Evolutionary conservation across 30 jellyfish, hydroid and myxozoan species (phyloP), one percentile per base, ranked within the genome.

Genomic region (Clytia hemisphaerica): DNA sequence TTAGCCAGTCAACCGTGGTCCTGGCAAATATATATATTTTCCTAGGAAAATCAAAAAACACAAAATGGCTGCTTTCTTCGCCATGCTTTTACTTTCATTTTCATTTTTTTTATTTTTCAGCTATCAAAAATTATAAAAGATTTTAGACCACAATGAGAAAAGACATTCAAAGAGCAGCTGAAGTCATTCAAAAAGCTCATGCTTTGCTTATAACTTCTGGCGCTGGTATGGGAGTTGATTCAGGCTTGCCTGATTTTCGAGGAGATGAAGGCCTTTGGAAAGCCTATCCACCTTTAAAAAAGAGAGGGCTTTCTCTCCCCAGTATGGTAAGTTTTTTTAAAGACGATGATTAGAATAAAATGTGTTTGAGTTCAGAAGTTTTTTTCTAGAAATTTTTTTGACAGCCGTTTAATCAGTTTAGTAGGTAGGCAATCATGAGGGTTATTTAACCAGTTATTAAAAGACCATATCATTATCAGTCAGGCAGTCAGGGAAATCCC

Each of bases 21-120:
- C n/a, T n/a, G n/a, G n/a, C n/a, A n/a, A n/a, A n/a, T n/a, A n/a
- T n/a, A n/a, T n/a, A n/a, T n/a, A n/a, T n/a, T n/a, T n/a, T n/a
- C n/a, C n/a, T n/a, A n/a, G n/a, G n/a, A n/a, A n/a, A n/a, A n/a
- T n/a, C n/a, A n/a, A n/a, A n/a, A n/a, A n/a, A n/a, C n/a, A n/a
- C n/a, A n/a, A n/a, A n/a, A n/a, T n/a, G n/a, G n/a, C 93, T 72
- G 55, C 73, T 91, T 66, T 91, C 99, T 63, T 91, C 83, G 14
- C 84, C 83, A n/a, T 70, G 83, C 68, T 91, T 91, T 45, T 95
- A 95, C 66, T 91, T 91, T 9, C 82, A 71, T 67, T 91, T 95
- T 58, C 99, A 50, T 95, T 82, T 91, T n/a, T 33, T 74, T 37
- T 45, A 27, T 4, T 38, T 22, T 21, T 42, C 19, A 7, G 14